These are phyloP conservation scores for Microdon myrmicae DNA, from an alignment of 2,888 invertebrate genomes.

Conservation along the genomic window DNA sequence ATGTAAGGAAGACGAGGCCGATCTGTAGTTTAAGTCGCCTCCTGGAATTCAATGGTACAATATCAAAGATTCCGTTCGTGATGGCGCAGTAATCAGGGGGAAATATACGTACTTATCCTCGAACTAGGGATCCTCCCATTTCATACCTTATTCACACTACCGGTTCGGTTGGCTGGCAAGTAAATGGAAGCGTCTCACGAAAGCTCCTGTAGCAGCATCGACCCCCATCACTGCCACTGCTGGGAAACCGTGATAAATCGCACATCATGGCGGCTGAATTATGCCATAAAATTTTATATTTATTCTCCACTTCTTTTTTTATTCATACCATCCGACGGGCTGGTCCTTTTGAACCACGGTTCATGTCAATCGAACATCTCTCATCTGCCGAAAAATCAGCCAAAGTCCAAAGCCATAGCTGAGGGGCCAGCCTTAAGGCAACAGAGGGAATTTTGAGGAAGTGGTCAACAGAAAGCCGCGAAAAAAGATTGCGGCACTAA, in stretches of 20 bases:
- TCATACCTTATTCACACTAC: constrained; percentile 43
- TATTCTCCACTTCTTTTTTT: constrained; percentile 46
- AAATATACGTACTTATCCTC: not conserved
- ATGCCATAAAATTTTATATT: constrained; percentile 53
- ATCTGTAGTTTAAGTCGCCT: too few species aligned
- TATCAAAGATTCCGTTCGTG: too few species aligned
- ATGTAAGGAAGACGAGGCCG: too few species aligned
- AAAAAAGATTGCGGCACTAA: constrained; percentile 26
- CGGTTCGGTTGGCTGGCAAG: constrained; percentile 4
- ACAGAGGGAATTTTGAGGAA: too few species aligned
- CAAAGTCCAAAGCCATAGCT: too few species aligned
- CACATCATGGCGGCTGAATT: constrained; percentile 43
- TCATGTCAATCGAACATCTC: constrained; percentile 25
- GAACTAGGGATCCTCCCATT: constrained; percentile 12
- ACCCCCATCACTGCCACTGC: constrained; percentile 16
- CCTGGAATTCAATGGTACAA: too few species aligned
- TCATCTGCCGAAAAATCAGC: constrained; percentile 25
- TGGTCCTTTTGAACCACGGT: constrained; percentile 22
- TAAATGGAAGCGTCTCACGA: constrained; percentile 4
- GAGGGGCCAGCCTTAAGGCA: not conserved
- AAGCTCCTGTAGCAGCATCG: constrained; percentile 12
- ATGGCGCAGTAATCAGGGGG: not conserved
- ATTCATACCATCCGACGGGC: not conserved
- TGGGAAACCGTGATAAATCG: constrained; percentile 39
- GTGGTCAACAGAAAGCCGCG: not conserved